Evolutionary conservation across 2,797 vertebrate genomes (phyloP).

Genomic region (Liparis tanakae): DNA sequence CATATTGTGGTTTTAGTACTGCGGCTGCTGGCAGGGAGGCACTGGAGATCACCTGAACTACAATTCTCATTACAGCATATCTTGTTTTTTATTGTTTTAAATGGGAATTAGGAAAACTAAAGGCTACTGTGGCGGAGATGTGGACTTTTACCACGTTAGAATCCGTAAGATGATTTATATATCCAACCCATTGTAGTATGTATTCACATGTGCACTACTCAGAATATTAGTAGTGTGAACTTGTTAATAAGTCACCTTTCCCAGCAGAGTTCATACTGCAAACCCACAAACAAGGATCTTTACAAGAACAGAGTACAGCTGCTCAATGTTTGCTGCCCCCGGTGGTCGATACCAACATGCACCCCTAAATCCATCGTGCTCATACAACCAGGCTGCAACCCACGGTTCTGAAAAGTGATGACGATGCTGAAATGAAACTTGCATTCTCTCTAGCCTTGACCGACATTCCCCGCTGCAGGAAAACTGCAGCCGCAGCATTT

Average conservation of each 20-base stretch:
- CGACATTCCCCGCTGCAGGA: constrained; percentile 24
- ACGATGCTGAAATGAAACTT: not conserved
- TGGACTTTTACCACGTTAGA: not conserved
- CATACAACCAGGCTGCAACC: not conserved
- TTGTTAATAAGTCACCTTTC: not conserved
- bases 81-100: not conserved
- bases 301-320: not conserved
- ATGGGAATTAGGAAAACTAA: not conserved
- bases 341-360: not conserved
- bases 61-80: not conserved
- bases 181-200: not conserved
- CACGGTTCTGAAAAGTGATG: not conserved
- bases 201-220: not conserved
- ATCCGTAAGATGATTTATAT: not conserved
- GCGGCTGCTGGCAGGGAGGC: constrained; percentile 12
- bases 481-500: constrained; percentile 56
- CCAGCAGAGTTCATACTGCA: fast-evolving
- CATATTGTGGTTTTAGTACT: constrained; percentile 19
- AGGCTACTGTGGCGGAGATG: not conserved
- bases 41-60: constrained; percentile 25
- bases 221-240: not conserved
- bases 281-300: not conserved
- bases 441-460: constrained; percentile 12
- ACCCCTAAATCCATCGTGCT: not conserved
- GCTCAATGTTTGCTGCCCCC: not conserved